Conservation (phyloP, 1,140 invertebrate genomes). For the Phortica variegata region DNA sequence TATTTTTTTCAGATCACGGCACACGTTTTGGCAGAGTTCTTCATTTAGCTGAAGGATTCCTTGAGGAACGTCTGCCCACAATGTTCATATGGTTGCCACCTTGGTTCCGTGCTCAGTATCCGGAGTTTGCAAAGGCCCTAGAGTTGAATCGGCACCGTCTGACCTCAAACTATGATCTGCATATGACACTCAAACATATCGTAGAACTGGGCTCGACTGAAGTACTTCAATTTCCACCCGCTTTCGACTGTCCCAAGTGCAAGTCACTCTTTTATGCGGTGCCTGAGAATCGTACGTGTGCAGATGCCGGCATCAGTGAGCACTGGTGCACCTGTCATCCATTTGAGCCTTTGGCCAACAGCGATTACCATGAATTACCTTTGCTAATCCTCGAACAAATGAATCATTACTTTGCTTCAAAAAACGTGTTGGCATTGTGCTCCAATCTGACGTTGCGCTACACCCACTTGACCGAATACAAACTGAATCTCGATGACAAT, state of each 20-base stretch:
- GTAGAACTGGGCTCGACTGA: no score
- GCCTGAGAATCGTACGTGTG: constrained; percentile 66
- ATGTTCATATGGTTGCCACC: constrained; percentile 74
- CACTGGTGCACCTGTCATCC: constrained; percentile 76
- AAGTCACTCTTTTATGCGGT: constrained; percentile 66
- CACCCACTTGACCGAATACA: constrained; percentile 12
- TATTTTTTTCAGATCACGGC: constrained; percentile 89
- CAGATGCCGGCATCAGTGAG: constrained; percentile 65
- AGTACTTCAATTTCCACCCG: no score
- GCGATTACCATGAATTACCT: constrained; percentile 47
- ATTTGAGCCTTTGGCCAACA: constrained; percentile 51
- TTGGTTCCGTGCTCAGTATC: constrained; percentile 67
- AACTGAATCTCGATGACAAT: neutral
- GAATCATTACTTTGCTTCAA: constrained; percentile 24
- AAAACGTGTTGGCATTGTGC: constrained; percentile 10
- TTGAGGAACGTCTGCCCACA: constrained; percentile 87
- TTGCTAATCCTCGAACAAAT: constrained; percentile 57
- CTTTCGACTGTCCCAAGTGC: constrained; percentile 64
- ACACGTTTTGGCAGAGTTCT: constrained; percentile 78
- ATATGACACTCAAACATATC: no score
- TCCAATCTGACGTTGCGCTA: constrained; percentile 6
- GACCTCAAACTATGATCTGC: constrained; percentile 79
- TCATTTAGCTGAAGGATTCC: constrained; percentile 65
- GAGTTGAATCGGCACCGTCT: constrained; percentile 69
- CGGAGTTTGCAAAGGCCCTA: constrained; percentile 66